Evolutionary conservation across 2,797 vertebrate genomes (phyloP).

Genomic region (Enteromius mattozi): DNA sequence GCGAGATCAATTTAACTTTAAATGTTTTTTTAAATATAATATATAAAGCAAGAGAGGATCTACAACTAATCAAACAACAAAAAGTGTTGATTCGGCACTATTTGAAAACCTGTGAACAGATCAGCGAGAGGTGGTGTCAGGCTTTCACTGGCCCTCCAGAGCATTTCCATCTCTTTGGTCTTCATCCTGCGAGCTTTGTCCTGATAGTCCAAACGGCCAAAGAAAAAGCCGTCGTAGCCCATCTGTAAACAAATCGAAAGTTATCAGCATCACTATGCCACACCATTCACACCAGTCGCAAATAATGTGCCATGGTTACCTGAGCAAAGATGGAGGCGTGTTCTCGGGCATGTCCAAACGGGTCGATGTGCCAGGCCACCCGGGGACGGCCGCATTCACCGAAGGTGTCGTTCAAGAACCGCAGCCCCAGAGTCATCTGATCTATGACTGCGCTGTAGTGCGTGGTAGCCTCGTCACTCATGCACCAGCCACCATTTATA

Average conservation of each 20-base stretch:
- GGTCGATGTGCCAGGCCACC: constrained; percentile 94
- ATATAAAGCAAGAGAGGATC: not conserved
- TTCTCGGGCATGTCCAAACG: constrained; percentile 90
- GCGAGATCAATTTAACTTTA: not conserved
- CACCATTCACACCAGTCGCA: not conserved
- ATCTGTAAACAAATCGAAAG: constrained; percentile 74
- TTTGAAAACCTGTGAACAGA: constrained; percentile 85
- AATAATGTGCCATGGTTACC: constrained; percentile 68
- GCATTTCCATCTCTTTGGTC: constrained; percentile 81
- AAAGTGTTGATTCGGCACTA: not conserved
- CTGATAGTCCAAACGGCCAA: constrained; percentile 91
- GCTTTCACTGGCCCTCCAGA: constrained; percentile 87
- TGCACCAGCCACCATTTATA: constrained; percentile 92
- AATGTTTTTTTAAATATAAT: not conserved
- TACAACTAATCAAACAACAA: no score
- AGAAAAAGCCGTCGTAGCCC: constrained; percentile 92
- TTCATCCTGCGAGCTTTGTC: constrained; percentile 77
- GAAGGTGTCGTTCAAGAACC: constrained; percentile 86
- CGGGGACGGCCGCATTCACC: constrained; percentile 83
- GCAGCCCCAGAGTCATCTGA: constrained; percentile 89
- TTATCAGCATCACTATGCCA: not conserved
- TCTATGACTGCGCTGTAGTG: constrained; percentile 88
- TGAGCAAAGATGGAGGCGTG: constrained; percentile 93
- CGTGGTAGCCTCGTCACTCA: constrained; percentile 89
- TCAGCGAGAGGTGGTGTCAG: constrained; percentile 80